phyloP scores from a whole-genome alignment of 2,888 invertebrate species.

The Brenthis daphne region DNA sequence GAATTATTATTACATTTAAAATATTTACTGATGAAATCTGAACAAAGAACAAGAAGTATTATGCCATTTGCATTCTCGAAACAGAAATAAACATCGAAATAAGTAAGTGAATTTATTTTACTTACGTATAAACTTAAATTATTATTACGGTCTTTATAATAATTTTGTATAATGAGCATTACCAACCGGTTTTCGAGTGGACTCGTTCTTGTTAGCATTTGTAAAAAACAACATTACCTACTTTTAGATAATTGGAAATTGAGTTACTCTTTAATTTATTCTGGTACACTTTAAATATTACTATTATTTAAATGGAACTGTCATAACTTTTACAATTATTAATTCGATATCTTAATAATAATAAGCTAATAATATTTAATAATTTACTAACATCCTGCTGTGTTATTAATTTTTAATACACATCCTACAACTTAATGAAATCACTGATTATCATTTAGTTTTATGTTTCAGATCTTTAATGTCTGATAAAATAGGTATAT shows the following conservation, averaged over 20 bases:
- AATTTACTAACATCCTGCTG: constrained; percentile 10
- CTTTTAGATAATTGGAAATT: constrained; percentile 20
- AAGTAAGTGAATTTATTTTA: constrained; percentile 16
- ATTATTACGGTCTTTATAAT: constrained; percentile 20
- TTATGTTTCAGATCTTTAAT: background rate
- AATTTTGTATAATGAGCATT: constrained; percentile 24
- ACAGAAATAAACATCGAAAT: background rate
- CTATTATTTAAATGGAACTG: constrained; percentile 3
- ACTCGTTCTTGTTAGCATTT: constrained; percentile 22
- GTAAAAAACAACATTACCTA: constrained; percentile 17
- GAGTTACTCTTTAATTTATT: constrained; percentile 13
- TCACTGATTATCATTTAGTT: background rate
- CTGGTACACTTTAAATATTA: background rate
- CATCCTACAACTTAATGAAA: constrained; percentile 14
- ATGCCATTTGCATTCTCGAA: constrained; percentile 8
- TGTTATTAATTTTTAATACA: constrained; percentile 8
- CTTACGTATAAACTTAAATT: constrained; percentile 13
- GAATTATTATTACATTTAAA: too few relatives aligned
- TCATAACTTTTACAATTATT: constrained; percentile 4
- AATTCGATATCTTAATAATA: constrained; percentile 4
- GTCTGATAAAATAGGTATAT: constrained; percentile 6
- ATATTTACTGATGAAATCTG: too few relatives aligned
- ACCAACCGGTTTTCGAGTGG: constrained; percentile 22
- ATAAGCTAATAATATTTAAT: background rate
- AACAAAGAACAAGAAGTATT: too few relatives aligned